Base-by-base conservation (phyloP, 2,888 invertebrate species). In the Aproaerema taeniolella region DNA sequence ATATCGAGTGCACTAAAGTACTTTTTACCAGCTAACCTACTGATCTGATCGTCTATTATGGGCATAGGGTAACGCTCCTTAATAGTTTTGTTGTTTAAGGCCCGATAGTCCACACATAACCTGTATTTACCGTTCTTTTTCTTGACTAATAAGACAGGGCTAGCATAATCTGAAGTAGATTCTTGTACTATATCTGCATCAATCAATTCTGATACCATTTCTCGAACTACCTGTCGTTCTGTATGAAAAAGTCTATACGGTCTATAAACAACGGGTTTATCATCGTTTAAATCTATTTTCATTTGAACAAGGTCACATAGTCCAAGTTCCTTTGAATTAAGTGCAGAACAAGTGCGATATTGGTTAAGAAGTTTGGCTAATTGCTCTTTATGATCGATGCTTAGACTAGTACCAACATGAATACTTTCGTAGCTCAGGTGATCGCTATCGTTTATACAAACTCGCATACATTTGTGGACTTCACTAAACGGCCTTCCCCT, bases 161-260 rank as follows among this genome's bases (percentile, higher is more conserved):
- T n/a, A n/a, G n/a, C n/a, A n/a, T n/a, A n/a, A n/a, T n/a, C n/a
- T n/a, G n/a, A n/a, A n/a, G n/a, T n/a, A 0, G 50, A 51, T 10
- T 50, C 50, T 14, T 33, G 36, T 8, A 53, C 46, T 15, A 55
- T 51, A 12, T 45, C 51, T 1, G 53, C 51, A 7, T 49, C 39
- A 13, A 52, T 31, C n/a, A 55, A 50, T 52, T 2, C n/a, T n/a
- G n/a, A n/a, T n/a, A n/a, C n/a, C n/a, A n/a, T n/a, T n/a, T 39
- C 31, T 1, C 29, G 37, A n/a, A 52, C 46, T 2, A 49, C 44
- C 14, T 42, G 39, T n/a, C 42, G 44, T 36, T 56, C 52, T 17
- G 35, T 42, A 11, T 43, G 32, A 2, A 50, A 46, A 6, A 40
- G 13, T 16, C 46, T 7, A 26, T 46, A 46, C 1, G 45, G 45